Conservation (phyloP, 2,797 vertebrate species). For the Meriones psammophilus region DNA sequence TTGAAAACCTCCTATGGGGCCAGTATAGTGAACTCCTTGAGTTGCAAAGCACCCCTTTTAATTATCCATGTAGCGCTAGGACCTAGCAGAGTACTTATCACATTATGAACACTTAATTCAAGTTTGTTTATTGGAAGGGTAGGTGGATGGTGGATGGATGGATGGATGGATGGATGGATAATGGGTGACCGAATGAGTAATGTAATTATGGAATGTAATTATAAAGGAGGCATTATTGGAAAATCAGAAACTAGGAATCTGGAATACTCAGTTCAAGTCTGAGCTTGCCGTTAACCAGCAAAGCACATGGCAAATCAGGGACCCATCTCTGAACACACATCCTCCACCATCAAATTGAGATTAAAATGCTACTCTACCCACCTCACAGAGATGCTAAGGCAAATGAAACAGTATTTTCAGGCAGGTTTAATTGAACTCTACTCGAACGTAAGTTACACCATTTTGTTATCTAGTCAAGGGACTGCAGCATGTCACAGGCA, state of each 20-base stretch:
- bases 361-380: background rate
- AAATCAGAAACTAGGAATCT: background rate
- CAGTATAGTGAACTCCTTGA: background rate
- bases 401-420: constrained; percentile 5
- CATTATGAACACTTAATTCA: background rate
- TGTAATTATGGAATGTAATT: background rate
- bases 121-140: background rate
- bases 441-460: background rate
- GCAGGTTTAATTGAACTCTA: background rate
- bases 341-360: background rate
- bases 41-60: background rate
- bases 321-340: background rate
- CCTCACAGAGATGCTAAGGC: background rate
- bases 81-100: background rate
- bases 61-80: background rate
- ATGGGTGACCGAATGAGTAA: background rate
- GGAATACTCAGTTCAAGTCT: background rate
- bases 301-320: background rate
- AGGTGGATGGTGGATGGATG: background rate
- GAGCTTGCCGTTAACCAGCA: background rate
- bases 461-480: background rate
- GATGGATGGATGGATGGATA: background rate
- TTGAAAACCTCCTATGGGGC: background rate
- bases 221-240: background rate
- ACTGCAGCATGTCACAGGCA: background rate